Percentiles rank a stretch among this genome's conserved stretches.
phyloP scores from a whole-genome alignment of 1,140 invertebrate genomes.

The Sarcophaga bullata region DNA sequence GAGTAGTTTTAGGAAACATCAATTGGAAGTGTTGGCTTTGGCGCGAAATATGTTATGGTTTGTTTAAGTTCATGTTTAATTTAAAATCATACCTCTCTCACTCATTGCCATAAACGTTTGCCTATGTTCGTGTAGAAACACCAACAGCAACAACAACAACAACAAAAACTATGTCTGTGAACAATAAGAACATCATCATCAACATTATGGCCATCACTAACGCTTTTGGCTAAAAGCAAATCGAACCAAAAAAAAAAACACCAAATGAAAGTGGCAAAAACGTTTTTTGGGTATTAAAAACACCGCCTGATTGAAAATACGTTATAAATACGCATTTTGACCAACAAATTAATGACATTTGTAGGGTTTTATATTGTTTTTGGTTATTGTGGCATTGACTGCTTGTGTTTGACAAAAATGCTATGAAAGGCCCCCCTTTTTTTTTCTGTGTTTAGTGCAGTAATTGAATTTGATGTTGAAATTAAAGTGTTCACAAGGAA shows the following conservation, averaged over 20 bases:
- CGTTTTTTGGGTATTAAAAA: background rate
- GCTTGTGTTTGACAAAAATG: background rate
- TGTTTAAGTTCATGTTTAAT: constrained; percentile 15
- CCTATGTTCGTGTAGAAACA: too few relatives aligned
- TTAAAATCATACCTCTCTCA: constrained; percentile 1
- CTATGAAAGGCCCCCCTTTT: too few relatives aligned
- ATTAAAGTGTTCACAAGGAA: too few relatives aligned
- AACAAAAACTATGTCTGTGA: background rate
- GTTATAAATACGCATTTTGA: background rate
- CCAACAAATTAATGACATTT: constrained; percentile 24
- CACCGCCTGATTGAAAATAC: background rate
- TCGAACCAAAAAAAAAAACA: too few relatives aligned
- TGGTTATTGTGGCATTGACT: constrained; percentile 10
- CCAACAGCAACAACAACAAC: too few relatives aligned
- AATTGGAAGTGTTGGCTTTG: constrained; percentile 15
- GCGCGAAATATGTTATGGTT: constrained; percentile 14
- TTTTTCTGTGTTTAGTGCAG: too few relatives aligned
- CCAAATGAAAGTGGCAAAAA: too few relatives aligned
- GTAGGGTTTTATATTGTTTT: constrained; percentile 11
- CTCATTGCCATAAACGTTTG: background rate
- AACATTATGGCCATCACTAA: background rate
- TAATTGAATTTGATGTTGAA: too few relatives aligned
- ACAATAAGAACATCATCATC: background rate
- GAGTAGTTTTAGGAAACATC: background rate
- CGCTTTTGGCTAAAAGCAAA: background rate